Base-by-base conservation (phyloP, 2,113 vertebrate species). In the Speoplatyrhinus poulsoni region DNA sequence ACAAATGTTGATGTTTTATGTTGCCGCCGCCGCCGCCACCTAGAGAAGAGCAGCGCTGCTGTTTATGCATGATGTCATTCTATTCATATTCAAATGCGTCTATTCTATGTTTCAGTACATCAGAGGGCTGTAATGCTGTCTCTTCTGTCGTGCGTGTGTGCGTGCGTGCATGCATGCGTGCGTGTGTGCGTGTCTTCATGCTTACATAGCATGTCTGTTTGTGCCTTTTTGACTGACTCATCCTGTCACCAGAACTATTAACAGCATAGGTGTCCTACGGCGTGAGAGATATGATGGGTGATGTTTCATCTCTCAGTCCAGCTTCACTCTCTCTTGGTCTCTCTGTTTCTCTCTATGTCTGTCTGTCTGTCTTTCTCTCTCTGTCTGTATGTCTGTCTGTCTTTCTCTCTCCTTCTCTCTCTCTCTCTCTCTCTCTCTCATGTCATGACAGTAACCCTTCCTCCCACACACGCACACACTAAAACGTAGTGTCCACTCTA, bases 181-280 rank as follows among this genome's bases (percentile, higher is more conserved):
- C 7, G 61, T 50, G 47, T 6, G 16, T 26, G 56, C 70, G 70
- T 70, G 73, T 77, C 70, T 79, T 62, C 47, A 16, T 48, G 36
- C 17, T 50, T 66, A 7, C 7, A 9, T 53, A 32, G 60, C 62
- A 54, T 57, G 72, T 84, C 68, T 8, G 50, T 73, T 36, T 74
- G 52, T 75, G 73, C 69, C 26, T 76, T 70, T 80, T 73, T 75
- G 76, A 79, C 79, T 88, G 85, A 90, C 81, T 87, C 87, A 72
- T 83, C 82, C 69, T 17, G 67, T 78, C 71, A 77, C 78, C 60
- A 62, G 74, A 82, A 79, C 82, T 83, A 86, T 85, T 88, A 89
- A 82, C 89, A 85, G 84, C 80, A 6, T 60, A 65, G 58, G 73
- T 73, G 68, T 85, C 83, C 81, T 65, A 19, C 67, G 81, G 85